A percentile compares a stretch with the other conserved stretches of the same genome.
These are phyloP conservation scores for Micronisus gabar DNA, from an alignment of 2,113 vertebrate genomes.

Conservation along the genomic window DNA sequence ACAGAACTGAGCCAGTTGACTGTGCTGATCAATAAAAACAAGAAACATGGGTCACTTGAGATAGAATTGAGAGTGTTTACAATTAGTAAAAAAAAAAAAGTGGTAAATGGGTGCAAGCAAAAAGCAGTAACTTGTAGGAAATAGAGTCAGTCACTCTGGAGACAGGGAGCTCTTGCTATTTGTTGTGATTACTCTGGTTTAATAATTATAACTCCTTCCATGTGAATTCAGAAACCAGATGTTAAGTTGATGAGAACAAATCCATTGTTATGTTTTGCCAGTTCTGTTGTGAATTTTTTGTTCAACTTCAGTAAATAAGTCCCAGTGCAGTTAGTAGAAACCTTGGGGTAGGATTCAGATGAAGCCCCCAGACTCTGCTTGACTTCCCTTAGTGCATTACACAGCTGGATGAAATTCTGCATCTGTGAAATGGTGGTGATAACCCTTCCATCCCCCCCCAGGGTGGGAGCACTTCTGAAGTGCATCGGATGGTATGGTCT, in stretches of 20 bases:
- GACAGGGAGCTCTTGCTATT: neutral
- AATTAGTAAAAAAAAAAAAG: neutral
- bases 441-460: neutral
- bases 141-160: neutral
- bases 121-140: neutral
- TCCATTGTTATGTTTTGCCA: neutral
- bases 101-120: neutral
- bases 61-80: neutral
- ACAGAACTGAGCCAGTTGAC: neutral
- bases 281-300: neutral
- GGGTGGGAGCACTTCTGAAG: neutral
- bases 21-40: neutral
- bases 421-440: neutral
- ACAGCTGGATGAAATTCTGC: neutral
- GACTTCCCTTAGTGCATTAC: rapidly evolving
- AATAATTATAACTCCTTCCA: conserved; percentile 14
- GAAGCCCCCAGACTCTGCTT: neutral
- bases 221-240: conserved; percentile 31
- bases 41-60: neutral
- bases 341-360: neutral
- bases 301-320: neutral
- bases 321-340: neutral
- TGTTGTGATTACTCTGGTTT: conserved; percentile 17
- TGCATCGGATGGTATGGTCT: neutral
- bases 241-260: neutral